Evolutionary conservation across 2,797 vertebrate genomes (phyloP), one percentile per base, ranked within the genome.

Genomic region (Pterois miles): DNA sequence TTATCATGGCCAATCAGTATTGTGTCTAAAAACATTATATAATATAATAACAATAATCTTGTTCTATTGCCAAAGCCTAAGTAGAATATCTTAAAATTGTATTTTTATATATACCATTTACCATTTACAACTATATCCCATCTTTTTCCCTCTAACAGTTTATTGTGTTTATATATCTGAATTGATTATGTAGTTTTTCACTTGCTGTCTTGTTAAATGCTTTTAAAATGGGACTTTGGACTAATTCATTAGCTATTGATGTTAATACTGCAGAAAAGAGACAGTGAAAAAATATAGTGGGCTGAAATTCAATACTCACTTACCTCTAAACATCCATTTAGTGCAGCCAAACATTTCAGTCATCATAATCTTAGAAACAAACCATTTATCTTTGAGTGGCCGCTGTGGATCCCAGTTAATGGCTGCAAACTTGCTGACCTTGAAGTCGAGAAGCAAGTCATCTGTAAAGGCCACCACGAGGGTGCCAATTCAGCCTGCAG

Each of bases 391-490:
- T 78, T 27, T 63, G 50, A 78, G 25, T 27, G 54, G 62, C 22
- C 6, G 10, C 53, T 16, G 23, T 52, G 58, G 53, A 76, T 74
- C 65, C 20, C 14, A n/a, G 36, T 62, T 76, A 83, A 81, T 76
- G 73, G 80, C 81, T 70, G 71, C 36, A 82, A 66, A 83, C 65
- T 60, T 36, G 59, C 57, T 85, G 76, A 86, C 74, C 76, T 87
- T 76, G 22, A 70, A 82, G 82, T 85, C 80, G 82, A 56, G 60
- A 80, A 73, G 29, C n/a, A 76, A 86, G 60, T 80, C 64, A 75
- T 89, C 78, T 69, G 75, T 80, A 73, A 89, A 85, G 62, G 70
- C 36, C 13, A 34, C 43, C 16, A 23, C 27, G 64, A 65, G 23
- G 59, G 31, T 33, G 56, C 85, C 64, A 56, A 14, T 48, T 67